phyloP scores from a whole-genome alignment of 2,888 invertebrate species.

The Nasonia oneida region DNA sequence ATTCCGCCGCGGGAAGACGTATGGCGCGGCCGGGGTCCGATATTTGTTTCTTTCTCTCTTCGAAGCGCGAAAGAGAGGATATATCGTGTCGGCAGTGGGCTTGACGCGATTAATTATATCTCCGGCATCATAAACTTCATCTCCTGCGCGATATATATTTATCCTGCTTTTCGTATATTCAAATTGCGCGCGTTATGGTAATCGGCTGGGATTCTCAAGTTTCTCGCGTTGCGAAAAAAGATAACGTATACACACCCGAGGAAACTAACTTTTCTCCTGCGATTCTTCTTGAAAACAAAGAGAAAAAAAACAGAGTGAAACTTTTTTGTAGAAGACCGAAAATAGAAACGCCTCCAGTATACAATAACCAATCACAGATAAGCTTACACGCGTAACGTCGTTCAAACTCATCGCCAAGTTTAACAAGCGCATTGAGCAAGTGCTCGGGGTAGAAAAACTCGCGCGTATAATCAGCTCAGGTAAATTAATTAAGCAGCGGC shows the following conservation, averaged over 20 bases:
- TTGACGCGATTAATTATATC: constrained; percentile 4
- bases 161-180: constrained; percentile 23
- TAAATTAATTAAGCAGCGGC: constrained; percentile 28
- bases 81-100: neutral
- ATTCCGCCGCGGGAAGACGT: neutral
- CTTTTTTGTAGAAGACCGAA: neutral
- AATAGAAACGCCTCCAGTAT: neutral
- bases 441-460: neutral
- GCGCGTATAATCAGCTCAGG: neutral
- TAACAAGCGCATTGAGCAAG: neutral
- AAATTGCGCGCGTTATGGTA: constrained; percentile 30
- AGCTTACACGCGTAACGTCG: neutral
- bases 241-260: neutral
- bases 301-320: no score
- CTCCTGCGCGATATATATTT: constrained; percentile 5
- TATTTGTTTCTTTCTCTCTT: neutral
- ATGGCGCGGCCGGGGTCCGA: neutral
- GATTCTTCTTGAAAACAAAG: neutral
- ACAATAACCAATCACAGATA: neutral
- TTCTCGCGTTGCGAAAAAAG: constrained; percentile 10
- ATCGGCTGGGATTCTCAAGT: constrained; percentile 29
- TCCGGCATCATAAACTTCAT: constrained; percentile 7
- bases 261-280: constrained; percentile 8
- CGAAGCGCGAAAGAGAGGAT: neutral
- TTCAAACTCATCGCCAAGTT: neutral